Evolutionary conservation across 2,113 vertebrate species (phyloP).

Genomic region (Deroptyus accipitrinus): DNA sequence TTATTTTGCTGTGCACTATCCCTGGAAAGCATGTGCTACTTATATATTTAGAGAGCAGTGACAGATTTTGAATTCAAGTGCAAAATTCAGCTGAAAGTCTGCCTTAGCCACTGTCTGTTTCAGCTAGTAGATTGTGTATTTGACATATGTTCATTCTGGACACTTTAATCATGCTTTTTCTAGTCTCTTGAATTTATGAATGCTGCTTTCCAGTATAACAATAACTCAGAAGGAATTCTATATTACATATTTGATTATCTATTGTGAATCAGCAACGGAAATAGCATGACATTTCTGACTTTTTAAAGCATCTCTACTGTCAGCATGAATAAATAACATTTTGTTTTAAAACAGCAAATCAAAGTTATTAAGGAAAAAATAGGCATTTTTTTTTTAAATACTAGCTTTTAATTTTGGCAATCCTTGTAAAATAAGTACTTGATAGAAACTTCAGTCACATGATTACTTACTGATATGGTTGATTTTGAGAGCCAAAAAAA

Average conservation of each 20-base stretch:
- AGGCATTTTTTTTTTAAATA: not conserved
- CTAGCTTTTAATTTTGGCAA: not conserved
- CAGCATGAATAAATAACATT: not conserved
- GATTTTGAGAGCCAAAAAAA: not conserved
- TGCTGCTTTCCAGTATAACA: not conserved
- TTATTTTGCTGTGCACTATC: not conserved
- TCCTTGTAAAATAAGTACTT: not conserved
- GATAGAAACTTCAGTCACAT: not conserved
- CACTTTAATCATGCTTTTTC: not conserved
- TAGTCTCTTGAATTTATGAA: not conserved
- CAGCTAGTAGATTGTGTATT: not conserved
- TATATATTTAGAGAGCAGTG: not conserved
- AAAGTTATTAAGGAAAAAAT: not conserved
- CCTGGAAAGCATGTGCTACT: not conserved
- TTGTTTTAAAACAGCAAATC: not conserved
- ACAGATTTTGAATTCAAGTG: not conserved
- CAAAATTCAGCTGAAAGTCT: not conserved
- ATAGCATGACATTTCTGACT: not conserved
- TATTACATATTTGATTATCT: not conserved
- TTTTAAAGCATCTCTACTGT: not conserved
- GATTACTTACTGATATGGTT: not conserved
- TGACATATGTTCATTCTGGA: not conserved
- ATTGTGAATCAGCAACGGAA: not conserved
- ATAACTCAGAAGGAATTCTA: not conserved
- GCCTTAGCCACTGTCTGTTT: not conserved